Evolutionary conservation across 30 jellyfish, hydroid and myxozoan species (phyloP).

Genomic region (Hydractinia echinata): DNA sequence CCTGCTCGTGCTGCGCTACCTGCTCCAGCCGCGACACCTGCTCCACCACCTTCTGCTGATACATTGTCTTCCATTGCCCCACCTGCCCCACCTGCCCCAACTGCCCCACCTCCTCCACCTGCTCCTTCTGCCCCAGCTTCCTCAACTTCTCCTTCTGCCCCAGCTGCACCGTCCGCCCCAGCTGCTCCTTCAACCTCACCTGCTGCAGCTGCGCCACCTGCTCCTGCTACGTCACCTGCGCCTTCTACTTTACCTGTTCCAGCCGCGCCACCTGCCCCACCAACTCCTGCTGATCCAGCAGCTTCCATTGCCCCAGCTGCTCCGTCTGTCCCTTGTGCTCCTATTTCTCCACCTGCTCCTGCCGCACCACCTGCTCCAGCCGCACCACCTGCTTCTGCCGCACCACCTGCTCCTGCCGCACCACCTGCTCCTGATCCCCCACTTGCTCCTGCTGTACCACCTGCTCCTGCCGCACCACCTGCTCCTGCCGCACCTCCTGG

Average conservation of each 20-base stretch:
- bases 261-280: not conserved
- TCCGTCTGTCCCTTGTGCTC: too few relatives aligned
- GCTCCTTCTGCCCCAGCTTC: not conserved
- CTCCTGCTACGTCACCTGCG: not conserved
- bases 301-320: too few relatives aligned
- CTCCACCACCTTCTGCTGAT: constrained; percentile 71
- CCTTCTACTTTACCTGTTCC: not conserved
- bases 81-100: constrained; percentile 6
- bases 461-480: not conserved
- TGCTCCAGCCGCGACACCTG: constrained; percentile 61
- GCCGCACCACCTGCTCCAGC: too few relatives aligned
- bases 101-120: not conserved
- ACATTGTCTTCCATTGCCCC: constrained; percentile 51
- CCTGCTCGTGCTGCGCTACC: constrained; percentile 45
- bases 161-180: not conserved
- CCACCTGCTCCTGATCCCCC: too few relatives aligned
- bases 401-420: too few relatives aligned
- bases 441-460: too few relatives aligned
- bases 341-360: too few relatives aligned
- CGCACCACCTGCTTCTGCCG: too few relatives aligned
- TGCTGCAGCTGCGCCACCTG: constrained; percentile 1
- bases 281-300: not conserved
- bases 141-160: not conserved
- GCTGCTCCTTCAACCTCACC: not conserved
- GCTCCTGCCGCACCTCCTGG: not conserved